phyloP scores from a whole-genome alignment of 1,140 invertebrate species.

The Camponotus pennsylvanicus region DNA sequence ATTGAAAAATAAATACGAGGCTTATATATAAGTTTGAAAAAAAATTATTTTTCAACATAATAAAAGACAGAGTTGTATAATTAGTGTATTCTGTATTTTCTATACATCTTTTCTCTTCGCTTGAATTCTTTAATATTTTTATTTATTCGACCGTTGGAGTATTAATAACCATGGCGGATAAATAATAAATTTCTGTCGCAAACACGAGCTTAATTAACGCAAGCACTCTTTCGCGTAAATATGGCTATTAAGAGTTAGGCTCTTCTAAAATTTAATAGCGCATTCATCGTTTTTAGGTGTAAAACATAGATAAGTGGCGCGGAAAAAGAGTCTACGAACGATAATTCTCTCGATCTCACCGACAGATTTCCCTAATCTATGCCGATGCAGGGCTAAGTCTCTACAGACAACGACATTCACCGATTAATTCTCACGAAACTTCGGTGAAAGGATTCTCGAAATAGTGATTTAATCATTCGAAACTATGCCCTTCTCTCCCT shows the following conservation, averaged over 20 bases:
- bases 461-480: slow-evolving; percentile 32
- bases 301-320: slow-evolving; percentile 24
- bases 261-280: slow-evolving; percentile 39
- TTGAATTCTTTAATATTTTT: slow-evolving; percentile 30
- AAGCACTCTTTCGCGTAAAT: slow-evolving; percentile 31
- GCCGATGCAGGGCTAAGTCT: background rate
- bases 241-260: slow-evolving; percentile 38
- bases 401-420: background rate
- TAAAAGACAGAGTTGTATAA: background rate
- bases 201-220: slow-evolving; percentile 16
- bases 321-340: slow-evolving; percentile 10
- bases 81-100: background rate
- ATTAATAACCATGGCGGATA: slow-evolving; percentile 27
- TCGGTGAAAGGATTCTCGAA: slow-evolving; percentile 26
- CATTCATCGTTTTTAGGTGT: background rate
- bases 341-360: background rate
- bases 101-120: background rate
- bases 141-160: background rate
- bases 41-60: background rate
- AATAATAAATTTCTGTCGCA: slow-evolving; percentile 36
- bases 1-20: background rate
- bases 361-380: slow-evolving; percentile 38
- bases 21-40: background rate
- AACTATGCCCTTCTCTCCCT: background rate
- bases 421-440: slow-evolving; percentile 39